phyloP scores from a whole-genome alignment of 2,888 invertebrate species.

The Cephus sareptanus region DNA sequence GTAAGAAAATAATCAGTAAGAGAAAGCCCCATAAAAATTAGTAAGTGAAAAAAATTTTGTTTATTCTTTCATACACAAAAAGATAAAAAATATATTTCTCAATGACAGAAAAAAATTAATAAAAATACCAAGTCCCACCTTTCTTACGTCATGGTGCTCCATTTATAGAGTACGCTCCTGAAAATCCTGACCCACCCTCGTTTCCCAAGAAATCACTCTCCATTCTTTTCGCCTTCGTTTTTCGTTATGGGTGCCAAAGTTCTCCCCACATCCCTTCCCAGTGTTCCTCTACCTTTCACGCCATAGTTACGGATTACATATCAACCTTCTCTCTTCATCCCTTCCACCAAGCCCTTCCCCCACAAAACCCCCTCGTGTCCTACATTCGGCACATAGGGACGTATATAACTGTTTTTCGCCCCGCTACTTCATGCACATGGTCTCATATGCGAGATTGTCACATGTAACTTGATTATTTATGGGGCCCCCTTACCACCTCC shows the following conservation, averaged over 20 bases:
- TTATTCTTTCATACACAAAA: neutral
- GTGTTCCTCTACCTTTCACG: neutral
- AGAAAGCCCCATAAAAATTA: neutral
- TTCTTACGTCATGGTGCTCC: neutral
- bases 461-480: neutral
- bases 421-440: neutral
- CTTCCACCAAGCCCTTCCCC: neutral
- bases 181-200: neutral
- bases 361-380: neutral
- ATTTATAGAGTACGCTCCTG: neutral
- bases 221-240: constrained; percentile 58
- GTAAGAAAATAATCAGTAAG: neutral
- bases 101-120: neutral
- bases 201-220: constrained; percentile 56
- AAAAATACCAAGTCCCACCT: neutral
- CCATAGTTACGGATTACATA: constrained; percentile 2
- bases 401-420: neutral
- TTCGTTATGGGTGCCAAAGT: constrained; percentile 1
- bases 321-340: neutral
- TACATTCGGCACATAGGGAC: neutral
- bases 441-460: neutral
- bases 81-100: neutral
- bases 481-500: neutral
- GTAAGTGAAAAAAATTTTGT: neutral
- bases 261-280: neutral